Conservation (phyloP, 2,797 vertebrate species). For the Megaceryle alcyon region DNA sequence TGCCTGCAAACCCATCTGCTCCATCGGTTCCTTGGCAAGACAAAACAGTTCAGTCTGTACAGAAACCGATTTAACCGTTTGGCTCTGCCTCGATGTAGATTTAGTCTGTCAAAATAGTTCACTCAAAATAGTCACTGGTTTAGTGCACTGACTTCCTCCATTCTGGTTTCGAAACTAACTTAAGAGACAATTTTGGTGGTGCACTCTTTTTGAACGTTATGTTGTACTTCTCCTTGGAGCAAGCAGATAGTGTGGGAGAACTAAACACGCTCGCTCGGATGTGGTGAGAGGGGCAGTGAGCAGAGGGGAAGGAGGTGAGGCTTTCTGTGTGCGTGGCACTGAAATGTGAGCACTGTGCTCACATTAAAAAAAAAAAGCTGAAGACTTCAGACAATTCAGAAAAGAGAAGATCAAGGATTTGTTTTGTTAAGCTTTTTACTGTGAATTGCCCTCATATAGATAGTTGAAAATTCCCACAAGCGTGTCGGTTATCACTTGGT, state of each 20-base stretch:
- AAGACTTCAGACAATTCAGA: neutral
- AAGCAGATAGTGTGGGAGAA: neutral
- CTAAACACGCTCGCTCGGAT: neutral
- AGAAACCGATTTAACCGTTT: neutral
- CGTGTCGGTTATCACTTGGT: neutral
- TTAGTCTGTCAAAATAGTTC: neutral
- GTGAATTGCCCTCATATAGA: neutral
- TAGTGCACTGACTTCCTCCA: neutral
- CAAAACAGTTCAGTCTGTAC: neutral
- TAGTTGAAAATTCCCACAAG: neutral
- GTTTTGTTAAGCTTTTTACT: neutral
- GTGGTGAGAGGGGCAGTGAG: neutral
- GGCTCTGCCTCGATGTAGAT: neutral
- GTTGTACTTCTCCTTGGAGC: neutral
- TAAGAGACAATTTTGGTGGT: neutral
- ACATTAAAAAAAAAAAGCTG: neutral
- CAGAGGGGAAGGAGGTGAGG: neutral
- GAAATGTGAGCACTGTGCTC: neutral
- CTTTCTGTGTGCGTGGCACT: neutral
- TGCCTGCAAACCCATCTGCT: constrained; percentile 45
- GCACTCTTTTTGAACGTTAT: neutral
- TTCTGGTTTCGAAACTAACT: neutral
- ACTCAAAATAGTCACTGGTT: neutral
- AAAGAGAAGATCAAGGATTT: neutral
- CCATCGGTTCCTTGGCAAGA: neutral